Base-by-base conservation (phyloP, 2,797 vertebrate genomes). In the Limosa lapponica region DNA sequence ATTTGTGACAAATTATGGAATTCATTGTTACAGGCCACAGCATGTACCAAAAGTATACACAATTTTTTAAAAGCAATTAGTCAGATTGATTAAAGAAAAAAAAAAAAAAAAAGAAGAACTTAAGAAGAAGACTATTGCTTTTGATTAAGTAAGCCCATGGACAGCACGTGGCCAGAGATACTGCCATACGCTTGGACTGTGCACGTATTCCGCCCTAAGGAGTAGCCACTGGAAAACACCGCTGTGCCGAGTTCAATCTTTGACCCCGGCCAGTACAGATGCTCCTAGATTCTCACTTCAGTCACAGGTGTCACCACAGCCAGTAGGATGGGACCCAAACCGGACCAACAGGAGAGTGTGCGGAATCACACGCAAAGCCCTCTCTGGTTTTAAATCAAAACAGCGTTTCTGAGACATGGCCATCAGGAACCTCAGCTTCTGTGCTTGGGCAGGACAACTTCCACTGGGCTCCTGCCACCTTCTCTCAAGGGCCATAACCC, bases 311-410 rank as follows among this genome's bases (percentile, higher is more conserved):
- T 59, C 39, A 59, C 55, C 0, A 0, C 19, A 87, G 49, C 12
- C 0, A 0, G 16, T 10, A 46, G n/a, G 37, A 43, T 18, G 34
- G 36, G 54, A 74, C 62, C 36, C 25, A 84, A 75, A 41, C 27
- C 22, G 7, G 14, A 66, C 22, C 41, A 55, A n/a, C 13, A 49
- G 28, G 36, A 81, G 61, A 74, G 44, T 0, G 1, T 27, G 22
- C 28, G 16, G n/a, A 70, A 48, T 16, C 4, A 0, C 30, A 6
- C 1, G 0, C 0, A 0, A 65, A 15, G 24, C 20, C 13, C 32
- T 32, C 44, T 32, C 69, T 30, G 27, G 13, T 59, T 70, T 71
- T 58, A 58, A n/a, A 55, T 28, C 16, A 24, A 24, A 70, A 34
- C 22, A 34, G 23, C 7, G 19, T 64, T 66, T 66, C 54, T 44